Conservation (phyloP, 2,888 invertebrate genomes). For the Synanthedon vespiformis region DNA sequence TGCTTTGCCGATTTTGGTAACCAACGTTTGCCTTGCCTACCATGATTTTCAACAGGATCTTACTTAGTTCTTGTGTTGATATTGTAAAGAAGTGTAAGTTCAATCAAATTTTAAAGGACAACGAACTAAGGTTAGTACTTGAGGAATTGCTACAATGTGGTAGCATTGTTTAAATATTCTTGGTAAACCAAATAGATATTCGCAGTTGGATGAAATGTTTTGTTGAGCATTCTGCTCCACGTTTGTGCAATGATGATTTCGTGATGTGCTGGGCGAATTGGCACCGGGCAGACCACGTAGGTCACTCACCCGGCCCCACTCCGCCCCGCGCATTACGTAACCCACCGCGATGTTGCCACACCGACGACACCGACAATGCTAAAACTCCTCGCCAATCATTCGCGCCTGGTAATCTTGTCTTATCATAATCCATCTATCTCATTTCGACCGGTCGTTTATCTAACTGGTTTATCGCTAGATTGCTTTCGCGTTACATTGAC, state of each 20-base stretch:
- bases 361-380: slow-evolving; percentile 45
- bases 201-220: background rate
- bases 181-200: too few relatives aligned
- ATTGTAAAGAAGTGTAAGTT: too few relatives aligned
- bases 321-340: slow-evolving; percentile 8
- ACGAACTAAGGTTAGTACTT: too few relatives aligned
- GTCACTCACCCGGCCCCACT: slow-evolving; percentile 48
- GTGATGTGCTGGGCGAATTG: slow-evolving; percentile 64
- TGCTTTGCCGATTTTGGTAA: too few relatives aligned
- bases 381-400: slow-evolving; percentile 44
- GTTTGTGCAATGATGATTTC: slow-evolving; percentile 47
- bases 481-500: slow-evolving; percentile 5
- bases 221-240: background rate
- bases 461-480: slow-evolving; percentile 9
- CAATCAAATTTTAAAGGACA: too few relatives aligned
- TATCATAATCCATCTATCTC: slow-evolving; percentile 15
- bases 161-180: too few relatives aligned
- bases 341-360: slow-evolving; percentile 50
- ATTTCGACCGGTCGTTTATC: slow-evolving; percentile 2
- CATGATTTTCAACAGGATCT: too few relatives aligned
- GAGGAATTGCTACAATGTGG: too few relatives aligned
- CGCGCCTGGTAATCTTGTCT: slow-evolving; percentile 32
- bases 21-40: too few relatives aligned
- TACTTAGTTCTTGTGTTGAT: too few relatives aligned
- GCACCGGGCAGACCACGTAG: slow-evolving; percentile 58